Evolutionary conservation across 2,113 vertebrate species (phyloP).

Genomic region (Symphodus melops): DNA sequence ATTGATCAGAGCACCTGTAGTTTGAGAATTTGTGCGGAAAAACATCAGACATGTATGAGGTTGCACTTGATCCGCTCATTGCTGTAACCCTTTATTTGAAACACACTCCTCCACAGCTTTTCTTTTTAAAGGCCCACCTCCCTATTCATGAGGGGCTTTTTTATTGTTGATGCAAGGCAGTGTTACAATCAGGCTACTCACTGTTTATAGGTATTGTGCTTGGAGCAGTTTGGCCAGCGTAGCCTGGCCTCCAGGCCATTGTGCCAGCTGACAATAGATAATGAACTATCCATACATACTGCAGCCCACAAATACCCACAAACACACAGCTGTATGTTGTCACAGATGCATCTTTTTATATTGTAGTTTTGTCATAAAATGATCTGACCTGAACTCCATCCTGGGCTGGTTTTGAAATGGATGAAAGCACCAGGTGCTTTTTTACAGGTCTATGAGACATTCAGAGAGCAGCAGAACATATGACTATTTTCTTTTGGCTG

Average conservation of each 20-base stretch:
- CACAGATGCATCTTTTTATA: constrained; percentile 85
- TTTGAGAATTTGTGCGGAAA: constrained; percentile 21
- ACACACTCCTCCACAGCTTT: constrained; percentile 69
- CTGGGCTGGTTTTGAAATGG: constrained; percentile 77
- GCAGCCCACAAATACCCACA: constrained; percentile 66
- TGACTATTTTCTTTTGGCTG: constrained; percentile 24
- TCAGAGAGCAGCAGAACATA: constrained; percentile 46
- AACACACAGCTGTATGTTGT: constrained; percentile 37
- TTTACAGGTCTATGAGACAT: constrained; percentile 41
- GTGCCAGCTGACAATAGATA: constrained; percentile 92
- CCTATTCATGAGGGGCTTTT: constrained; percentile 86
- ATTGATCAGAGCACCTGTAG: constrained; percentile 27
- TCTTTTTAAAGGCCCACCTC: constrained; percentile 78
- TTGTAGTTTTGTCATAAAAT: constrained; percentile 44
- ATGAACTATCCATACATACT: constrained; percentile 90
- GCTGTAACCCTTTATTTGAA: constrained; percentile 27
- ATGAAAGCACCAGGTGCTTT: constrained; percentile 59
- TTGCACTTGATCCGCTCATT: constrained; percentile 7
- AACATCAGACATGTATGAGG: constrained; percentile 9
- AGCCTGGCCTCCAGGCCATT: constrained; percentile 85
- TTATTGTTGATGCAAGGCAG: constrained; percentile 85
- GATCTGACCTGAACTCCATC: constrained; percentile 73
- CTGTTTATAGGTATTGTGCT: constrained; percentile 88
- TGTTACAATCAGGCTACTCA: constrained; percentile 87
- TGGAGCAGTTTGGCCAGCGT: constrained; percentile 71